Conservation (phyloP, 92 coral and sea anemone species). For the Hydrozoanthus gracilis region DNA sequence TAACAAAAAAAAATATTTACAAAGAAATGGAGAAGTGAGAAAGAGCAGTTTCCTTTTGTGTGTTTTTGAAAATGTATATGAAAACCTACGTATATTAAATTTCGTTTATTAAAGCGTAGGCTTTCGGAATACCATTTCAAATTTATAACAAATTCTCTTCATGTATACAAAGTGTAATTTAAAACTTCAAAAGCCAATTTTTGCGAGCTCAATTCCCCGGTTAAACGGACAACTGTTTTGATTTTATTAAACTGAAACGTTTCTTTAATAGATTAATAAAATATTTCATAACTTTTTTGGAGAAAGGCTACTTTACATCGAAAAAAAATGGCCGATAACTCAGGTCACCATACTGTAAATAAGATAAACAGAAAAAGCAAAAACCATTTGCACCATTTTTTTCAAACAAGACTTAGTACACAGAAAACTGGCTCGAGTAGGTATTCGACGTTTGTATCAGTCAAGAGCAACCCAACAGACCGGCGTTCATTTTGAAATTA, state of each 20-base stretch:
- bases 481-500: slow-evolving; percentile 6
- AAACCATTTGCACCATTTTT: not conserved
- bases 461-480: slow-evolving; percentile 1
- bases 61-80: not conserved
- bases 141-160: slow-evolving; percentile 32
- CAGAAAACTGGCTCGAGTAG: not conserved
- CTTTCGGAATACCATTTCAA: not conserved
- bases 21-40: slow-evolving; percentile 26
- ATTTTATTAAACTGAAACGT: slow-evolving; percentile 14
- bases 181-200: not conserved
- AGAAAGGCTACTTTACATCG: not conserved
- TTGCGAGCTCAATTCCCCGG: not conserved
- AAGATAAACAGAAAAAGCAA: not conserved
- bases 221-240: slow-evolving; percentile 23
- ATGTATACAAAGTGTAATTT: not conserved
- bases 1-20: slow-evolving; percentile 7
- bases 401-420: not conserved
- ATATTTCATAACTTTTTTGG: not conserved
- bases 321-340: not conserved
- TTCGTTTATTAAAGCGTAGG: slow-evolving; percentile 1
- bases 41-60: slow-evolving; percentile 18
- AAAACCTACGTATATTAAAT: slow-evolving; percentile 21
- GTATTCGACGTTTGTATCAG: not conserved
- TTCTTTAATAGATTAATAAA: slow-evolving; percentile 8
- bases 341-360: not conserved